Evolutionary conservation across 2,888 invertebrate species (phyloP).

Genomic region (Erpobdella octoculata): DNA sequence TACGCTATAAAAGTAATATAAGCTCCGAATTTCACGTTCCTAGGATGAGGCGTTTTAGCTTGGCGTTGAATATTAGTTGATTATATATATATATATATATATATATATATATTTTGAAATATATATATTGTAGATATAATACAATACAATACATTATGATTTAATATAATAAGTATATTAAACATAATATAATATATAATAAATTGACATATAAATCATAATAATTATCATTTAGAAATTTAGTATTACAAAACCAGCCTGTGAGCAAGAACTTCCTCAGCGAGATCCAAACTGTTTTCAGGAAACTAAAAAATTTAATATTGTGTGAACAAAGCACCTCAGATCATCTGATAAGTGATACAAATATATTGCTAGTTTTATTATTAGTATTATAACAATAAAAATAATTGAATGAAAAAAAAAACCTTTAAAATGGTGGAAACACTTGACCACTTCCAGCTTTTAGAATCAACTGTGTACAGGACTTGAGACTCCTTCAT

Average conservation of each 20-base stretch:
- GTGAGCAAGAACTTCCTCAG: constrained; percentile 62
- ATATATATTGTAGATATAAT: too few relatives aligned
- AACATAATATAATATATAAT: not conserved
- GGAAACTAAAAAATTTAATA: constrained; percentile 50
- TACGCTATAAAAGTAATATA: too few relatives aligned
- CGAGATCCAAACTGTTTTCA: constrained; percentile 56
- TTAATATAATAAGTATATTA: not conserved
- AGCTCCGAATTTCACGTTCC: too few relatives aligned
- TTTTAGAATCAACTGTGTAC: constrained; percentile 65
- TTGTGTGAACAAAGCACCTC: not conserved
- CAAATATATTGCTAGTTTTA: too few relatives aligned
- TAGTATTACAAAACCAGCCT: constrained; percentile 41
- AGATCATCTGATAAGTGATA: too few relatives aligned
- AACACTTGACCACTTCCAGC: constrained; percentile 90
- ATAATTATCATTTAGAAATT: not conserved
- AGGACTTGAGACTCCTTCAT: constrained; percentile 76
- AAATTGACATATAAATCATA: too few relatives aligned
- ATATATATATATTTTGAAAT: too few relatives aligned
- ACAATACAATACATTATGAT: not conserved
- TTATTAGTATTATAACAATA: too few relatives aligned
- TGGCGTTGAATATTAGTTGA: too few relatives aligned
- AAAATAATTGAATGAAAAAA: constrained; percentile 6
- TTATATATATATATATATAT: too few relatives aligned
- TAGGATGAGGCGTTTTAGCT: too few relatives aligned
- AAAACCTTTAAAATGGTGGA: constrained; percentile 64